phyloP scores from a whole-genome alignment of 1,140 invertebrate genomes.

The Camponotus pennsylvanicus region DNA sequence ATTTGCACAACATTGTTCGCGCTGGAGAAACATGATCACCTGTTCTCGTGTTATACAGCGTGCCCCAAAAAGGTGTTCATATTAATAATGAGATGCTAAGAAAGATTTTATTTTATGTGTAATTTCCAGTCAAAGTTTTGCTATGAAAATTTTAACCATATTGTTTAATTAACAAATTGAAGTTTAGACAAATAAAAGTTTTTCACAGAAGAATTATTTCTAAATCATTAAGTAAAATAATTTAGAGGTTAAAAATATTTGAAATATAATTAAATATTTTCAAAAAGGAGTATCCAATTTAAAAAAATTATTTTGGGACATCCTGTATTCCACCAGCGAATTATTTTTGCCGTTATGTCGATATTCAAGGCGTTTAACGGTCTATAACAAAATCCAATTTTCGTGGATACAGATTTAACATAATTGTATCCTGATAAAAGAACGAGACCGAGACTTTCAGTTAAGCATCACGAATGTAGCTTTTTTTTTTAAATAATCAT shows the following conservation, averaged over 20 bases:
- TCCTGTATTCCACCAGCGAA: background rate
- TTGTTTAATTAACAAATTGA: background rate
- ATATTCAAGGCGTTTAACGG: background rate
- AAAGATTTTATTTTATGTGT: background rate
- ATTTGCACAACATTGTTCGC: conserved; percentile 57
- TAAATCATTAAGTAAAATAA: conserved; percentile 24
- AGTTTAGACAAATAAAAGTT: background rate
- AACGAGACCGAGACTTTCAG: background rate
- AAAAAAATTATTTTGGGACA: background rate
- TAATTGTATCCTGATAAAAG: background rate
- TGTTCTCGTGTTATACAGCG: conserved; percentile 35
- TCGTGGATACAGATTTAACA: background rate
- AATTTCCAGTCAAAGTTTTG: background rate
- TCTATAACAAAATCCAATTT: conserved; percentile 10
- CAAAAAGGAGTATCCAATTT: background rate
- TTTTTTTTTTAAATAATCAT: conserved; percentile 13
- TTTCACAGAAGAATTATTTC: background rate
- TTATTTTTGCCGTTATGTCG: conserved; percentile 9
- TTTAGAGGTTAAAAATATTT: conserved; percentile 9
- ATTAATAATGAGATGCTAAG: background rate
- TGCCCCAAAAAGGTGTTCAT: conserved; percentile 1
- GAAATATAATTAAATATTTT: background rate
- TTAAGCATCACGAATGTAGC: background rate
- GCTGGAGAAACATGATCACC: conserved; percentile 44
- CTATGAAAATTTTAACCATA: background rate